Evolutionary conservation across 2,797 vertebrate genomes (phyloP).

Genomic region (Arvicola amphibius): DNA sequence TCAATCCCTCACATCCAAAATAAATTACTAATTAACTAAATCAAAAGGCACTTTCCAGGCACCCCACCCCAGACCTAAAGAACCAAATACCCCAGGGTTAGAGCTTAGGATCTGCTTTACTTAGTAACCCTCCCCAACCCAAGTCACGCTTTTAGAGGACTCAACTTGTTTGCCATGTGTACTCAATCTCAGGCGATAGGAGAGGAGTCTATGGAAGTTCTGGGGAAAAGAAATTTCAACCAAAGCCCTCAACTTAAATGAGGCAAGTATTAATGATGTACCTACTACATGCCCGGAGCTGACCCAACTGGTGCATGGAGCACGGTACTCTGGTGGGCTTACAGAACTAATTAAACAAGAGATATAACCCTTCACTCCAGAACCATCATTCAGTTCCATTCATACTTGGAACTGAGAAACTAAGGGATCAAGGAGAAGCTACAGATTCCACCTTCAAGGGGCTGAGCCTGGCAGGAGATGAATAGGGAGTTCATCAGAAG

Average conservation of each 20-base stretch:
- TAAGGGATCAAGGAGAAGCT: neutral
- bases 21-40: neutral
- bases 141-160: constrained; percentile 15
- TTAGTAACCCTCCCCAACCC: neutral
- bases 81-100: neutral
- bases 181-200: neutral
- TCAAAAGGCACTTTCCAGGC: neutral
- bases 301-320: neutral
- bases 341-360: neutral
- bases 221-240: constrained; percentile 5
- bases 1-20: neutral
- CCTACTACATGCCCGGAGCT: neutral
- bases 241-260: neutral
- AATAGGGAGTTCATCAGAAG: neutral
- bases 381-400: neutral
- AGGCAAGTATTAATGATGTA: neutral
- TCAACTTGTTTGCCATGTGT: neutral
- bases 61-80: neutral
- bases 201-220: neutral
- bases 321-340: neutral
- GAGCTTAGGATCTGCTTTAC: neutral
- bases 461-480: neutral
- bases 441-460: neutral
- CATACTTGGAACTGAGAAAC: neutral
- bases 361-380: neutral